Evolutionary conservation across 2,113 vertebrate genomes (phyloP).

Genomic region (Anhinga rufa): DNA sequence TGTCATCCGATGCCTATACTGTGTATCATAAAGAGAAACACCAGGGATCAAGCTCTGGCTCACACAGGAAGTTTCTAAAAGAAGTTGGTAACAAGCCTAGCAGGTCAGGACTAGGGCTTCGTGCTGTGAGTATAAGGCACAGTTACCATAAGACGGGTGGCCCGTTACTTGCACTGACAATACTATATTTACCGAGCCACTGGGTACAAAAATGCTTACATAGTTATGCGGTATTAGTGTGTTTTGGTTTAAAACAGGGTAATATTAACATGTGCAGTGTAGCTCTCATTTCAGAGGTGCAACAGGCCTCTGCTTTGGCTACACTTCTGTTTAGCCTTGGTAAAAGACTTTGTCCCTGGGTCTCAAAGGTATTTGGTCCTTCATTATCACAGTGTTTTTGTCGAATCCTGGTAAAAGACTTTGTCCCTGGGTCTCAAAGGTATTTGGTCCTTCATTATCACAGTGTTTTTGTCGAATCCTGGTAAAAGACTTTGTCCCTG

Average conservation of each 20-base stretch:
- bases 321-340: background rate
- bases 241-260: background rate
- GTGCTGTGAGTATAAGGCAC: background rate
- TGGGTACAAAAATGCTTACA: background rate
- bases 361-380: background rate
- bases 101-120: background rate
- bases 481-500: background rate
- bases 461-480: background rate
- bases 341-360: background rate
- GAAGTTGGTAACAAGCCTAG: background rate
- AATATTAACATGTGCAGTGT: background rate
- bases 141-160: background rate
- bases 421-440: background rate
- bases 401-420: no score
- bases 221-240: background rate
- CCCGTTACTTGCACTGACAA: background rate
- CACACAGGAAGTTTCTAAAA: background rate
- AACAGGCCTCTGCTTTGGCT: background rate
- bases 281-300: background rate
- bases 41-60: background rate
- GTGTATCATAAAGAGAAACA: background rate
- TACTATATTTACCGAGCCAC: background rate
- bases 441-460: background rate
- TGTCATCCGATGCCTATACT: background rate
- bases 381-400: background rate